Percentiles rank a stretch among this genome's conserved stretches.
These are phyloP conservation scores for Pristiophorus japonicus DNA, from an alignment of 2,113 vertebrate species.

Conservation along the genomic window DNA sequence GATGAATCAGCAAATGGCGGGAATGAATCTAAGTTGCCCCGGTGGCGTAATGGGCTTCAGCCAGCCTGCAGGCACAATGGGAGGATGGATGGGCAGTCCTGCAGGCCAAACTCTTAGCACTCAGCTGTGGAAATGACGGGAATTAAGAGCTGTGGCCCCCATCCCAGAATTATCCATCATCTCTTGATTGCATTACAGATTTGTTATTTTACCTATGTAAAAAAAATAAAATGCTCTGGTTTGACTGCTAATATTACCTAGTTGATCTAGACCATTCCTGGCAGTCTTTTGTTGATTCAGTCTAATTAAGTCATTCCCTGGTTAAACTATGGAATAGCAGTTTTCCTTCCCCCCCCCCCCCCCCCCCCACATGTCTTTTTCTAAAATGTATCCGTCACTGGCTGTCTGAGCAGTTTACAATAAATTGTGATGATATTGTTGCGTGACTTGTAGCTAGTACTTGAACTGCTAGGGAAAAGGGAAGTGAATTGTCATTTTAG, in stretches of 20 bases:
- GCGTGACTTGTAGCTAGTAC: slow-evolving; percentile 68
- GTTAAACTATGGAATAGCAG: slow-evolving; percentile 64
- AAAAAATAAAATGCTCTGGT: slow-evolving; percentile 48
- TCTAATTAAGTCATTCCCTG: slow-evolving; percentile 70
- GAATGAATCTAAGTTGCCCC: slow-evolving; percentile 66
- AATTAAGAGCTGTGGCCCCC: slow-evolving; percentile 38
- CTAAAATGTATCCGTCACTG: slow-evolving; percentile 56
- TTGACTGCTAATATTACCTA: slow-evolving; percentile 60
- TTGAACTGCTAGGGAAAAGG: slow-evolving; percentile 73
- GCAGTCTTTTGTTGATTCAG: slow-evolving; percentile 71
- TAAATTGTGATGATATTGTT: slow-evolving; percentile 62
- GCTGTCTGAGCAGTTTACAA: slow-evolving; percentile 68
- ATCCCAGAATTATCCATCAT: slow-evolving; percentile 52
- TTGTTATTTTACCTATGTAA: slow-evolving; percentile 62
- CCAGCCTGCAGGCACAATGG: slow-evolving; percentile 66
- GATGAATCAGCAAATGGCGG: slow-evolving; percentile 94
- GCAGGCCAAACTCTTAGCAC: slow-evolving; percentile 95
- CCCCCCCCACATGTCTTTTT: neutral
- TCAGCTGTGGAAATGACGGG: slow-evolving; percentile 89
- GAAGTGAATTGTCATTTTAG: slow-evolving; percentile 77
- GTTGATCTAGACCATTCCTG: slow-evolving; percentile 58
- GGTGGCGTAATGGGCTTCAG: slow-evolving; percentile 57
- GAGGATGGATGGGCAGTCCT: slow-evolving; percentile 69
- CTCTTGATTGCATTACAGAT: slow-evolving; percentile 55
- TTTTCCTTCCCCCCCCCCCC: too few species aligned